Base-by-base conservation (phyloP, 2,888 invertebrate species). In the Ephialtes manifestator region DNA sequence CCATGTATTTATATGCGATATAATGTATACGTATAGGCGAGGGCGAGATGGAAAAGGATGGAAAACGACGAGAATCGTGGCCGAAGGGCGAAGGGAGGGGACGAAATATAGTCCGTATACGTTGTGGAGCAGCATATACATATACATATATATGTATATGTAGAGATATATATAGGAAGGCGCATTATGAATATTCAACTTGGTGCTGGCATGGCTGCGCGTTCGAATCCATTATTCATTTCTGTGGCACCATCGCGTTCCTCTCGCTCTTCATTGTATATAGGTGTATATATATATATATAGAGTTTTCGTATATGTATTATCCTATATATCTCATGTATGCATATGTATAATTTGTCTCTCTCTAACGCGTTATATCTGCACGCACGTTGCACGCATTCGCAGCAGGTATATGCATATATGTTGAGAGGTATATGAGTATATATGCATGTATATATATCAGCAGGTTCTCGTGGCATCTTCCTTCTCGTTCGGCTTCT, bases 201-300 rank as follows among this genome's bases (percentile, higher is more conserved):
- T 87, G 88, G 87, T 88, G 87, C 89, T 87, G 92, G 91, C 90
- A 93, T 93, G 92, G 92, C 93, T 89, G 92, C 92, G 92, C 92
- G 90, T 92, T 90, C 91, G 89, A 89, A 93, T 94, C 92, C 93
- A 94, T 94, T 94, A 93, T 94, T 94, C 93, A 93, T 93, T 90
- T 89, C 86, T 87, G 89, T 88, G 89, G 90, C 91, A 90, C 90
- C 91, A 91, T 89, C 90, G 87, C 87, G 75, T 71, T 76, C 71
- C 82, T 78, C 87, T 84, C 83, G 48, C 77, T 84, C 87, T 80
- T 71, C 71, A 43, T 60, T 51, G 48, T 70, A 39, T 77, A 65
- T 53, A 67, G 4, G 68, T 24, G 31, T 48, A 48, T 35, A 63
- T 67, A 48, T 63, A 28, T 77, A 68, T 53, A 20, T 46, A 8